Conservation (phyloP, 1,140 invertebrate genomes). For the Lasioglossum albipes region DNA sequence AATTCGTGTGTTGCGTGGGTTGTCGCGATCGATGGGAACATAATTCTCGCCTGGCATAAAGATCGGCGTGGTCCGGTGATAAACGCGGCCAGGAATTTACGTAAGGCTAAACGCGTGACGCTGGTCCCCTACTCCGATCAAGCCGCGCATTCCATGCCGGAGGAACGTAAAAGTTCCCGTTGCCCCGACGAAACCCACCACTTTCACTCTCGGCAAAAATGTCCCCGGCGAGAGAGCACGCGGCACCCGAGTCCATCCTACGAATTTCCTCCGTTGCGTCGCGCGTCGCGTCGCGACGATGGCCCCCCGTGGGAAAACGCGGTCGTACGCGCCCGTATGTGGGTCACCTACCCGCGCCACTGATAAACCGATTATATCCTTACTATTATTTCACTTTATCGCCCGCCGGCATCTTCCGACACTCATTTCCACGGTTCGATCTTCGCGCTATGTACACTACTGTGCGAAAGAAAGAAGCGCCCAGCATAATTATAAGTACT, state of each 20-base stretch:
- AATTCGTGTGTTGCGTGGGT: too few species aligned
- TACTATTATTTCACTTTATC: too few species aligned
- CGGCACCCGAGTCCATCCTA: not conserved
- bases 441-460: too few species aligned
- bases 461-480: too few species aligned
- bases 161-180: slow-evolving; percentile 57
- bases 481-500: too few species aligned
- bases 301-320: not conserved
- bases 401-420: too few species aligned
- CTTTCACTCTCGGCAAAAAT: slow-evolving; percentile 62
- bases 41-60: not conserved
- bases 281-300: too few species aligned
- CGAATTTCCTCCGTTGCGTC: not conserved
- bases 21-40: too few species aligned
- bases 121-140: not conserved
- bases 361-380: too few species aligned
- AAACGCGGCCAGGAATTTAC: slow-evolving; percentile 35
- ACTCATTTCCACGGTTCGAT: too few species aligned
- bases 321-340: too few species aligned
- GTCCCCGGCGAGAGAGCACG: slow-evolving; percentile 13
- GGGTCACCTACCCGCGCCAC: too few species aligned
- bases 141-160: slow-evolving; percentile 42
- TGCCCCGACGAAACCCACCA: slow-evolving; percentile 52
- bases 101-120: slow-evolving; percentile 23
- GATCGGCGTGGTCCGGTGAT: not conserved